Percentiles rank a stretch among this genome's conserved stretches.
phyloP scores from a whole-genome alignment of 1,140 invertebrate species.

The Halesus radiatus region DNA sequence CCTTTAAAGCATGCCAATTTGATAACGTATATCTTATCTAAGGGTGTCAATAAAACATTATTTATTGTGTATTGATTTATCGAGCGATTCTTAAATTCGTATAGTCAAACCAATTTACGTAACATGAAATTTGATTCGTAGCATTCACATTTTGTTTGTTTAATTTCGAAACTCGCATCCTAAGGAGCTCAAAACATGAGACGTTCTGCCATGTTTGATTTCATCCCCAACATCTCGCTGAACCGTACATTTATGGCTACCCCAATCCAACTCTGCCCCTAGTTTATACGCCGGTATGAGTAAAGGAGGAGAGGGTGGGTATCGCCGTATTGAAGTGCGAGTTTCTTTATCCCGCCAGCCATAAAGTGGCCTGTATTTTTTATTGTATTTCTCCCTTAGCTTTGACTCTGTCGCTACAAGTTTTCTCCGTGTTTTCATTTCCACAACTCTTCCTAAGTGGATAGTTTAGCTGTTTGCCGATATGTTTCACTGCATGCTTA shows the following conservation, averaged over 20 bases:
- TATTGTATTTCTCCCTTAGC: constrained; percentile 32
- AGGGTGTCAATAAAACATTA: too few species aligned
- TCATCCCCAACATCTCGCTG: neutral
- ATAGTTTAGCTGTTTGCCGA: constrained; percentile 4
- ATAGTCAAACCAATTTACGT: too few species aligned
- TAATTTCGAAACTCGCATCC: too few species aligned
- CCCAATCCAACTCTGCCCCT: too few species aligned
- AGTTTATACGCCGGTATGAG: too few species aligned
- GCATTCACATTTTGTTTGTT: too few species aligned
- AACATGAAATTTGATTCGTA: too few species aligned
- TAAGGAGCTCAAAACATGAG: neutral
- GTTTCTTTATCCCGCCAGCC: constrained; percentile 35
- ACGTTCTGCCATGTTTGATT: constrained; percentile 12
- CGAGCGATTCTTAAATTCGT: too few species aligned
- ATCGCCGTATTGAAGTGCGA: neutral
- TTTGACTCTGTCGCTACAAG: constrained; percentile 16
- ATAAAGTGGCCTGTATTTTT: constrained; percentile 32
- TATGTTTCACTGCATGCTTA: constrained; percentile 31
- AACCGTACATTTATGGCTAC: neutral
- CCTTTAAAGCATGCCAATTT: too few species aligned
- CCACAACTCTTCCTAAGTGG: constrained; percentile 2
- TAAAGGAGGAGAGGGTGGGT: neutral
- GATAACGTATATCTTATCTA: too few species aligned
- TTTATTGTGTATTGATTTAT: too few species aligned
- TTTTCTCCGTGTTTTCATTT: constrained; percentile 30